Base-by-base conservation (phyloP, 2,797 vertebrate genomes). In the Vireo griseus region DNA sequence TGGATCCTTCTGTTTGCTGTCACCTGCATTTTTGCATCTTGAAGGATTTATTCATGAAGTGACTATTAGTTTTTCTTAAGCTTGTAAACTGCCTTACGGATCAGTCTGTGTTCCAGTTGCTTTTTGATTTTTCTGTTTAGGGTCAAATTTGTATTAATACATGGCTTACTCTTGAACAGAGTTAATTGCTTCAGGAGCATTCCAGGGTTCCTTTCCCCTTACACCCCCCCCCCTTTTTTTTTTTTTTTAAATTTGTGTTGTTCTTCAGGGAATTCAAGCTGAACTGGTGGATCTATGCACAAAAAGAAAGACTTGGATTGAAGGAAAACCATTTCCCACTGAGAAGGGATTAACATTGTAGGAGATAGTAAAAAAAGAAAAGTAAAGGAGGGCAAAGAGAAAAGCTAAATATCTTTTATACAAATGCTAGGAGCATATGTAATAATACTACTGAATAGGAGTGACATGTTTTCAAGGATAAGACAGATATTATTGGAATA, bases 351-450 rank as follows among this genome's bases (percentile, higher is more conserved):
- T 97, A 97, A 83, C 76, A 86, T 91, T 96, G 90, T 96, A 96
- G 91, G 82, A 97, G 97, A 96, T 76, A 97, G 94, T 86, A 35
- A 86, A 93, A 94, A 96, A 94, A 97, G 95, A 95, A 94, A 95
- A 96, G 96, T 96, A 93, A 97, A 96, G 90, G 94, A 97, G 94
- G 79, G 94, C 90, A 93, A 96, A 97, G 90, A 95, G 96, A 97
- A 96, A 96, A 96, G 95, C 97, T 96, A 97, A 97, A 89, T 97
- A 96, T 96, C 95, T 96, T 95, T 95, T 91, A 90, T 95, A 96
- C 95, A 97, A 97, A 97, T 96, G 92, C 94, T 97, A 81, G 96
- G 68, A 96, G 89, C 59, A 77, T 95, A 83, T 95, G 92, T 97
- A 96, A 95, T 96, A 95, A 96, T 90, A 91, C 91, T 94, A 84